Evolutionary conservation across 2,797 vertebrate genomes (phyloP).

Genomic region (Rhinoraja longicauda): DNA sequence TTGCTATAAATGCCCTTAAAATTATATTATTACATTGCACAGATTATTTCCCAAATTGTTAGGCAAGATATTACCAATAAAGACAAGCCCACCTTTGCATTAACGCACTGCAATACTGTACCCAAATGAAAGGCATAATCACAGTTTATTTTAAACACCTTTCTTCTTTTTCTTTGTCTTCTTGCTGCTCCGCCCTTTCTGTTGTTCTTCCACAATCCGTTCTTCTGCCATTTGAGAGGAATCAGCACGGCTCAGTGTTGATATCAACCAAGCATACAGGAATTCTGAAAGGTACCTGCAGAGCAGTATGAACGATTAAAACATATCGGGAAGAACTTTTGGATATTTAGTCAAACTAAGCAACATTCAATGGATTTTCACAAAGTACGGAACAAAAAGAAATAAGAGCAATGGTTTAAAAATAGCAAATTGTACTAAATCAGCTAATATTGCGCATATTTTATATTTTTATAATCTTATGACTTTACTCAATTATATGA

Average conservation of each 20-base stretch:
- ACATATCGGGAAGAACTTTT: neutral
- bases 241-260: conserved; percentile 90
- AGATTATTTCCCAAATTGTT: neutral
- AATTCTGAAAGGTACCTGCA: conserved; percentile 94
- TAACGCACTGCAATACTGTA: neutral
- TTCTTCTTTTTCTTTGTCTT: conserved; percentile 99
- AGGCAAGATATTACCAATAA: neutral
- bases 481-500: neutral
- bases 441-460: neutral
- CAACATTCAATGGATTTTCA: neutral
- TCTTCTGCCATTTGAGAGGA: conserved; percentile 97
- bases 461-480: neutral
- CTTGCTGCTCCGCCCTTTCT: conserved; percentile 94
- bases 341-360: neutral
- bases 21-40: neutral
- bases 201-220: conserved; percentile 89
- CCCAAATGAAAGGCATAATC: neutral
- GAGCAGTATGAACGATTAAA: neutral
- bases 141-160: conserved; percentile 55
- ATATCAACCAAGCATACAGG: conserved; percentile 98
- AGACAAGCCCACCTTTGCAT: neutral
- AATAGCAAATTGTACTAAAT: neutral
- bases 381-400: neutral
- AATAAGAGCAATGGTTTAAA: neutral
- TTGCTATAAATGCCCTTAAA: neutral